Percentiles rank a stretch among this genome's conserved stretches.
These are phyloP conservation scores for Nasonia giraulti DNA, from an alignment of 1,140 invertebrate species.

Conservation along the genomic window DNA sequence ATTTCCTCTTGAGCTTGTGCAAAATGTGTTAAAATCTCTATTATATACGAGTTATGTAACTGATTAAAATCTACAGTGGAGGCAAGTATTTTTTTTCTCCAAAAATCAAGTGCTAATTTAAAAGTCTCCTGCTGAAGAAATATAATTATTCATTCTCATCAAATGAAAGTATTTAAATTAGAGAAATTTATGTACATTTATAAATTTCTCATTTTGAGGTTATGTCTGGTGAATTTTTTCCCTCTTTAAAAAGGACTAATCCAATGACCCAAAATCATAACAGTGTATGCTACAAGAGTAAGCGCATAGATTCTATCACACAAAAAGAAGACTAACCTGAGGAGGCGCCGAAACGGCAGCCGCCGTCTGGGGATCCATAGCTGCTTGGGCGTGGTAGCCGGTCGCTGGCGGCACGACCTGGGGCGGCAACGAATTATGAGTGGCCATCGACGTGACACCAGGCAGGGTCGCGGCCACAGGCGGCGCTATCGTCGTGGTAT, in stretches of 20 bases:
- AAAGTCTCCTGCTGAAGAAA: not conserved
- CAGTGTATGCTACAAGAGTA: too few relatives aligned
- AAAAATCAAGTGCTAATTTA: not conserved
- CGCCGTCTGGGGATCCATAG: constrained; percentile 70
- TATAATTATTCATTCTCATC: not conserved
- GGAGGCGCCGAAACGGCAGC: constrained; percentile 66
- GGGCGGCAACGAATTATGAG: constrained; percentile 75
- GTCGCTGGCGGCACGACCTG: constrained; percentile 76
- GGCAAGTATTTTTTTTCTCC: not conserved
- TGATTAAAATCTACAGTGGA: not conserved
- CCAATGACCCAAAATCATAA: not conserved
- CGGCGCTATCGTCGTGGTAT: constrained; percentile 74
- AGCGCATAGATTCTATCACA: too few relatives aligned
- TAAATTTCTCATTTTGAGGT: not conserved
- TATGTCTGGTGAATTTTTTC: not conserved
- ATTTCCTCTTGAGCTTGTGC: too few relatives aligned
- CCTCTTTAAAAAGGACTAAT: not conserved
- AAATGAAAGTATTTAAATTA: not conserved
- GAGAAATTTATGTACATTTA: not conserved
- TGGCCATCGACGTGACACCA: constrained; percentile 70
- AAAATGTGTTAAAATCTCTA: too few relatives aligned
- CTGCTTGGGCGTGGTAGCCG: constrained; percentile 75
- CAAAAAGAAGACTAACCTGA: constrained; percentile 36
- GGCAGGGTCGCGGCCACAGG: constrained; percentile 65
- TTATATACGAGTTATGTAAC: not conserved